Evolutionary conservation across 2,797 vertebrate species (phyloP), one percentile per base, ranked within the genome.

Genomic region (Falco peregrinus): DNA sequence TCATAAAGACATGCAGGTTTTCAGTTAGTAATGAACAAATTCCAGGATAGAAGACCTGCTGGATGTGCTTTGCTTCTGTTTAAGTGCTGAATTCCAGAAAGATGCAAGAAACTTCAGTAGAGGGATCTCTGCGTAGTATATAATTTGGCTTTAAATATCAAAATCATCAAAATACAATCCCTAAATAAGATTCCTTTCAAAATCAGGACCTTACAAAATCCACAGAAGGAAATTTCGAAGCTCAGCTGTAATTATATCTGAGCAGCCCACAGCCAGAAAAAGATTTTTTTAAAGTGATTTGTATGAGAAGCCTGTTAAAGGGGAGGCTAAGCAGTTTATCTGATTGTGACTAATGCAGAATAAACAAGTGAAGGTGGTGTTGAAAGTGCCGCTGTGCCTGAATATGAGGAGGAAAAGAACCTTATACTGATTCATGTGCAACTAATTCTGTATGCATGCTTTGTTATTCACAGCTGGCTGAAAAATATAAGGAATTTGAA

Each of bases 261-360:
- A 93, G 70, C 61, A 90, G 26, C 73, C 29, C 57, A 61, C 5
- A 21, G 80, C 41, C 48, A 53, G 73, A 59, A 71, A 91, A 78
- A 65, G 26, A 48, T 77, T 78, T 92, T 81, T 60, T 28, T 47
- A 21, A 75, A 89, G 41, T 79, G 21, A 59, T 88, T 95, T 88
- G 12, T 84, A 59, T 45, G 63, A 88, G 82, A 71, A 65, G 19
- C 35, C 59, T 74, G 33, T 88, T 92, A 81, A 94, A 81, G 35
- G 61, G 37, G 14, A 84, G 33, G 41, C 45, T 61, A 57, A 94
- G 82, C 41, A 56, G 69, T 94, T 94, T 89, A 84, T 92, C 59
- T 93, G 79, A 86, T 93, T 81, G 76, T 92, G 84, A 50, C 39
- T 91, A 91, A 83, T 73, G 37, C 59, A 73, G 77, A 93, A 91